These are phyloP conservation scores for Andrena hattorfiana DNA, from an alignment of 2,888 invertebrate genomes.

Conservation along the genomic window DNA sequence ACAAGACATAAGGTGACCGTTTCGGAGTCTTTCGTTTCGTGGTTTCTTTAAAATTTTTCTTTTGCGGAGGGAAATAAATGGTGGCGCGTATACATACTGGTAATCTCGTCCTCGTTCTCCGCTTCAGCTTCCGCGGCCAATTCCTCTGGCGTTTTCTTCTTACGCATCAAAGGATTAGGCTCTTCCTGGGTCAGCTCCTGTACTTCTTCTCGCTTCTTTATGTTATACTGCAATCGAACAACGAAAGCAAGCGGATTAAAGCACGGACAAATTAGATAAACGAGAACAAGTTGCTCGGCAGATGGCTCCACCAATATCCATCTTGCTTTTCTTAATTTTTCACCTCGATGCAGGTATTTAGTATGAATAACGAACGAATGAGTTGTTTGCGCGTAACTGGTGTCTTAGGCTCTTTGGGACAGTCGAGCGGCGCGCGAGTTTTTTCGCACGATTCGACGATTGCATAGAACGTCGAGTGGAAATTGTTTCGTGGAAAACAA, in stretches of 20 bases:
- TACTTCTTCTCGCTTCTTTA: conserved; percentile 98
- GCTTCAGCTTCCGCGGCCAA: conserved; percentile 98
- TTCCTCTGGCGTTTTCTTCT: conserved; percentile 99
- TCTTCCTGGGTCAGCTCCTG: conserved; percentile 94
- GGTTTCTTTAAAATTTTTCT: not conserved
- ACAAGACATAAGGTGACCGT: too few species aligned
- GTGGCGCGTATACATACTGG: conserved; percentile 87
- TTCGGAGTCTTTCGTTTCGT: too few species aligned
- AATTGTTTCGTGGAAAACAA: too few species aligned
- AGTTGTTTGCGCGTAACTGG: conserved; percentile 45
- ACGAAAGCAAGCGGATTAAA: not conserved
- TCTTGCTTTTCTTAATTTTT: too few species aligned
- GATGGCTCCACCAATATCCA: conserved; percentile 26
- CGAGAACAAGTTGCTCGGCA: too few species aligned
- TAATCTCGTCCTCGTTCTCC: conserved; percentile 98
- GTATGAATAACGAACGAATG: conserved; percentile 64
- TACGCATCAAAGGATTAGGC: conserved; percentile 97
- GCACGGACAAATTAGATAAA: not conserved
- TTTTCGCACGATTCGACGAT: too few species aligned
- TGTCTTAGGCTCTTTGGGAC: conserved; percentile 47
- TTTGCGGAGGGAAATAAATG: not conserved
- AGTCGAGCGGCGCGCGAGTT: too few species aligned
- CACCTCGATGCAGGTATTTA: conserved; percentile 49
- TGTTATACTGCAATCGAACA: conserved; percentile 94
- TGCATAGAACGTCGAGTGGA: too few species aligned